A percentile compares a stretch with the other conserved stretches of the same genome.
These are phyloP conservation scores for Nesoenas mayeri DNA, from an alignment of 2,113 vertebrate species.

Conservation along the genomic window DNA sequence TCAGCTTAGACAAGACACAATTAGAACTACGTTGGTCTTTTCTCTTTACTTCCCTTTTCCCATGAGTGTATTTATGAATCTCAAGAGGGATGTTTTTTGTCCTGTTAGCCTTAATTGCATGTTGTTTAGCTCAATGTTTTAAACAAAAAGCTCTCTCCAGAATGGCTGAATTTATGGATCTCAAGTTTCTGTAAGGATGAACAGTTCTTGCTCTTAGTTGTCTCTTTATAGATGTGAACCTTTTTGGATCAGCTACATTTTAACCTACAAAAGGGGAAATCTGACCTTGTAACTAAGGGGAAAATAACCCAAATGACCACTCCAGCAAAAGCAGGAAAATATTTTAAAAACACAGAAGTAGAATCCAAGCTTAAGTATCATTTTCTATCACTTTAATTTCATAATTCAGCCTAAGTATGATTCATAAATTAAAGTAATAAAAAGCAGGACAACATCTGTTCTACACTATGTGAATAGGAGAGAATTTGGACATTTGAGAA, in stretches of 20 bases:
- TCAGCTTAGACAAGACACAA: constrained; percentile 6
- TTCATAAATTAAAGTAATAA: constrained; percentile 59
- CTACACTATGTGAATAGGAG: not conserved
- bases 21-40: constrained; percentile 43
- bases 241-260: not conserved
- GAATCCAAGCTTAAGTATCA: not conserved
- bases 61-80: constrained; percentile 43
- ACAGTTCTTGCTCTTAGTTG: not conserved
- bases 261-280: constrained; percentile 6
- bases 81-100: constrained; percentile 45
- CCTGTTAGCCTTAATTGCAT: constrained; percentile 57
- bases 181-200: constrained; percentile 28
- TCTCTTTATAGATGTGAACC: not conserved
- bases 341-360: not conserved
- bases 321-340: not conserved
- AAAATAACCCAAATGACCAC: not conserved
- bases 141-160: constrained; percentile 49
- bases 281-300: not conserved
- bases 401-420: constrained; percentile 22
- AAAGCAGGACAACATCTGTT: constrained; percentile 67
- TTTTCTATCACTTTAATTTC: constrained; percentile 1
- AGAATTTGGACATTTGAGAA: constrained; percentile 55
- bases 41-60: constrained; percentile 34
- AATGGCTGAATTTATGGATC: not conserved
- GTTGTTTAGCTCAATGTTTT: constrained; percentile 54